Conservation (phyloP, 2,888 invertebrate genomes). For the Zhuqinia jingwanae region DNA sequence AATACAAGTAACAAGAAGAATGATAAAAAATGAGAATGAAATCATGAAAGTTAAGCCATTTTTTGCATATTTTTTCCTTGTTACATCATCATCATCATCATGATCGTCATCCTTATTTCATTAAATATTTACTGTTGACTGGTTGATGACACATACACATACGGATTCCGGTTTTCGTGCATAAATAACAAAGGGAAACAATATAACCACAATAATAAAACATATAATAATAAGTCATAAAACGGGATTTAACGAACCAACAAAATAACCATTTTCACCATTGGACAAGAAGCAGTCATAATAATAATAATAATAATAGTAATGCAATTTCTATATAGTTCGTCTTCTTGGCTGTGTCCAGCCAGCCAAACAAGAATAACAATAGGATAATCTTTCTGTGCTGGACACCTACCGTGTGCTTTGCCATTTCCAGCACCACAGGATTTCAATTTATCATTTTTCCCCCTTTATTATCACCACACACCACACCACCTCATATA, state of each 20-base stretch:
- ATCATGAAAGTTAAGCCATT: background rate
- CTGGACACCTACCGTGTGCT: constrained; percentile 24
- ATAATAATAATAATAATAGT: background rate
- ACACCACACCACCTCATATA: no score
- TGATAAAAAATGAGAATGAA: background rate
- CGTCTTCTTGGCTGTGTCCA: background rate
- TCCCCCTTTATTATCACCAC: background rate
- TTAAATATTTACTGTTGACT: constrained; percentile 34
- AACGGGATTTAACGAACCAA: constrained; percentile 21
- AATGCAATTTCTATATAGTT: background rate
- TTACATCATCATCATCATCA: background rate
- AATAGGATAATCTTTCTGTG: background rate
- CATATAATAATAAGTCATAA: constrained; percentile 28
- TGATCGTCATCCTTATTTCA: background rate
- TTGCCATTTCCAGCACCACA: constrained; percentile 45
- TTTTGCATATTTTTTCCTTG: background rate
- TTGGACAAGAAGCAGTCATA: constrained; percentile 8
- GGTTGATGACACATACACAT: constrained; percentile 19
- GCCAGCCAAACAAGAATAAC: background rate
- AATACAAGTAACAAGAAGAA: background rate
- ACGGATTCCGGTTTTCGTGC: constrained; percentile 6
- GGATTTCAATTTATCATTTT: constrained; percentile 36
- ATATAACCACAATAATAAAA: background rate
- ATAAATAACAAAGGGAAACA: background rate
- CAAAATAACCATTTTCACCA: constrained; percentile 4